Base-by-base conservation (phyloP, 2,113 vertebrate species). In the Progne subis region DNA sequence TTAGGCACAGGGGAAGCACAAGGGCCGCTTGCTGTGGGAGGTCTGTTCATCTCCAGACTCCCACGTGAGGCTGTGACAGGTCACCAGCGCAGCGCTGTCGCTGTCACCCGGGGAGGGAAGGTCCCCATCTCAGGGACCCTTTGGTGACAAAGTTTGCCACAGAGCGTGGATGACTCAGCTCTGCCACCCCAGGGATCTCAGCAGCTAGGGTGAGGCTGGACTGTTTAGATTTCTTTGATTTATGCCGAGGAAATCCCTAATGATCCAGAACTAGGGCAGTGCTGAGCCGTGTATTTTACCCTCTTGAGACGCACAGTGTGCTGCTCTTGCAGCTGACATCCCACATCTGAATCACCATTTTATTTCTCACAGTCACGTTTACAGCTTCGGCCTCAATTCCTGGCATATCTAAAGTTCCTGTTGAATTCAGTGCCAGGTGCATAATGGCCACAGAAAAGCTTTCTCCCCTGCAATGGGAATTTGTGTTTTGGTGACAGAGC, bases 21-120 rank as follows among this genome's bases (percentile, higher is more conserved):
- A 20, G 6, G 39, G 28, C 18, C 39, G 0, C 34, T 56, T 18
- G 52, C 3, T 37, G 31, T 16, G 83, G 46, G 82, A 11, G 18
- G 5, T 14, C 65, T 49, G 34, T 56, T 59, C 29, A 6, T 61
- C 14, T 47, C 5, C 21, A 39, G 31, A 3, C 49, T 10, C 3
- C 24, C 24, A 25, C 13, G 31, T n/a, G 72, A 11, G 44, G 21
- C 5, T 29, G 55, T 19, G 43, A 2, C 20, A 21, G 32, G 20
- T n/a, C 21, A 2, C 8, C 9, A 0, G 0, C 4, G 26, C 18
- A 15, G 25, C 0, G n/a, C 82, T 74, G n/a, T 0, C n/a, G 8
- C 1, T 53, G 63, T 31, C 82, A 28, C 37, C 47, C 4, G 2
- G 20, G 56, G 26, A 47, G 56, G 43, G 47, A 32, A 41, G 37